phyloP scores from a whole-genome alignment of 2,113 vertebrate species.

The Xerus inauris region DNA sequence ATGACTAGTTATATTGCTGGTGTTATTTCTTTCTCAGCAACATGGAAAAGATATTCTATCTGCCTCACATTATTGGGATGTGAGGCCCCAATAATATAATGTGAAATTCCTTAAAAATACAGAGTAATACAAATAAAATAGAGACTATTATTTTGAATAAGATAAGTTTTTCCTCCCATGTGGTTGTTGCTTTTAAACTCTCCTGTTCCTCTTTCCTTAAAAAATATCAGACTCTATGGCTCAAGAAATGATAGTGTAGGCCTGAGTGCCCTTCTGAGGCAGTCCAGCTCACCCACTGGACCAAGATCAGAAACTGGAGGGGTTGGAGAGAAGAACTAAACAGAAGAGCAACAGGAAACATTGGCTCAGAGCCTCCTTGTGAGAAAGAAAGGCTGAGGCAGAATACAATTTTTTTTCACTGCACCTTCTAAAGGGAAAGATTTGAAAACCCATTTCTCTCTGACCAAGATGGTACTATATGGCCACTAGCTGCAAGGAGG shows the following conservation, averaged over 20 bases:
- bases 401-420: not conserved
- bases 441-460: not conserved
- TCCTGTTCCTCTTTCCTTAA: not conserved
- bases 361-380: not conserved
- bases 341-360: not conserved
- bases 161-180: not conserved
- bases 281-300: not conserved
- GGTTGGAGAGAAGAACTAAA: not conserved
- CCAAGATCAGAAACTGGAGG: not conserved
- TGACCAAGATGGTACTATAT: not conserved
- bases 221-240: not conserved
- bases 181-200: not conserved
- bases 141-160: not conserved
- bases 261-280: not conserved
- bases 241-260: not conserved
- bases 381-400: slow-evolving; percentile 13
- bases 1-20: not conserved
- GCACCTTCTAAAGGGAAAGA: not conserved
- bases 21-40: not conserved
- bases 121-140: not conserved
- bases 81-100: not conserved
- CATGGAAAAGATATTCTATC: not conserved
- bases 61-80: not conserved
- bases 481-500: not conserved
- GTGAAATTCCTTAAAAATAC: not conserved